Conservation (phyloP, 1,140 invertebrate species). For the Pseudomyrmex gracilis region DNA sequence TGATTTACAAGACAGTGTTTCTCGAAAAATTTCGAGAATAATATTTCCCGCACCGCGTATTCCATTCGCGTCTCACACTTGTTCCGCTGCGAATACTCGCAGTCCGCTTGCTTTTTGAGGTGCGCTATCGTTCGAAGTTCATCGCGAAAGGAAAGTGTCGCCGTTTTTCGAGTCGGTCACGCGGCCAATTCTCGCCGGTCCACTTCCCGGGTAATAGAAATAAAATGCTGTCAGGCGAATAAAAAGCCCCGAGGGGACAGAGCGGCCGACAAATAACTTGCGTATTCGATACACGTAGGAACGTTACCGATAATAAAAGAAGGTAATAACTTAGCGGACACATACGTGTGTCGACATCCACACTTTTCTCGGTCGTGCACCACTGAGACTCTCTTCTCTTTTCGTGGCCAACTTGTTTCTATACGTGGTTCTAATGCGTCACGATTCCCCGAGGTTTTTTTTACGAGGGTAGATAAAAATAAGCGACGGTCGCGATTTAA, state of each 20-base stretch:
- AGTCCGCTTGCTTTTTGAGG: neutral
- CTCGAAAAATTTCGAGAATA: slow-evolving; percentile 3
- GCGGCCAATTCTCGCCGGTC: neutral
- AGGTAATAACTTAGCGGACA: slow-evolving; percentile 67
- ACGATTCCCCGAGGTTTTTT: slow-evolving; percentile 26
- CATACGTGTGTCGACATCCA: neutral
- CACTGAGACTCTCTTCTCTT: slow-evolving; percentile 26
- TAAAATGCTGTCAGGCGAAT: slow-evolving; percentile 49
- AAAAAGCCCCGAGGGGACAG: slow-evolving; percentile 29
- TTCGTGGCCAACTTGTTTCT: slow-evolving; percentile 23
- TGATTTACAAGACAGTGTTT: slow-evolving; percentile 8
- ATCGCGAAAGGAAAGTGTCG: slow-evolving; percentile 25
- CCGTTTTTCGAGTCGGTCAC: slow-evolving; percentile 18
- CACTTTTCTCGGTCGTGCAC: neutral
- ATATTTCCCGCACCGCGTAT: neutral
- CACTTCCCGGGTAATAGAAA: neutral
- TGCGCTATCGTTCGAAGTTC: slow-evolving; percentile 6
- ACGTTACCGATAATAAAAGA: slow-evolving; percentile 70
- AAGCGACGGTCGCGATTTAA: slow-evolving; percentile 56
- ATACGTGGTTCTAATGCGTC: slow-evolving; percentile 28
- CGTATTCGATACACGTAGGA: slow-evolving; percentile 76
- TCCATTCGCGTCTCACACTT: slow-evolving; percentile 11
- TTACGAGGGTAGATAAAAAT: slow-evolving; percentile 55
- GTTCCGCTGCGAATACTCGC: slow-evolving; percentile 9
- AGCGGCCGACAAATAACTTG: slow-evolving; percentile 49